Conservation (phyloP, 2,797 vertebrate species). For the Emys orbicularis region DNA sequence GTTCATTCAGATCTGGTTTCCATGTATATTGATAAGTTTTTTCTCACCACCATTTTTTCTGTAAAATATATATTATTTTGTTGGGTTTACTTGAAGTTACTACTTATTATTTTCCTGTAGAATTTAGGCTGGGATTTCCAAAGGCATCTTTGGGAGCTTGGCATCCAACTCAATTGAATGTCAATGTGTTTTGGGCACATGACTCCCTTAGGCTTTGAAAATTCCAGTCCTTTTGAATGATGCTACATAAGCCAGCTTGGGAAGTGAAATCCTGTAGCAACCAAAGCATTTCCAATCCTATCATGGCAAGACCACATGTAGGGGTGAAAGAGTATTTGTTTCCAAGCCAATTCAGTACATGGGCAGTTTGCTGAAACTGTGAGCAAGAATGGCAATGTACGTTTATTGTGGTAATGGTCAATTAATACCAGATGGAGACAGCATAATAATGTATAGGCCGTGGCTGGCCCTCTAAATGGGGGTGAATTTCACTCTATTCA, state of each 20-base stretch:
- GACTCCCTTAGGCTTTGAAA: not conserved
- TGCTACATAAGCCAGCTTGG: not conserved
- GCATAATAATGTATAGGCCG: not conserved
- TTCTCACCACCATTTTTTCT: not conserved
- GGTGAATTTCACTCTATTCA: not conserved
- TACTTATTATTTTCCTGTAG: not conserved
- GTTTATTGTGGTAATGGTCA: not conserved
- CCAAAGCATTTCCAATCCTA: not conserved
- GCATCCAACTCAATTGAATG: not conserved
- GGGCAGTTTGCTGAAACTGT: not conserved
- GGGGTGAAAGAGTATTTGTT: not conserved
- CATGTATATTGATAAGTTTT: not conserved
- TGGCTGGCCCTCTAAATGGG: not conserved
- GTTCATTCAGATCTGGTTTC: not conserved
- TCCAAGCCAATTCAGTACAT: not conserved
- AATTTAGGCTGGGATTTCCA: not conserved
- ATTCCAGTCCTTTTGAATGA: not conserved
- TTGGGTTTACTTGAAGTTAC: not conserved
- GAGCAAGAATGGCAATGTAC: not conserved
- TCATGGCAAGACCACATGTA: fast-evolving
- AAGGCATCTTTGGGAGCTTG: not conserved
- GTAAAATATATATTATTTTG: not conserved
- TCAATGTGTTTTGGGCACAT: not conserved
- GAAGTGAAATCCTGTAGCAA: not conserved
- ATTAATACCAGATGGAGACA: not conserved